phyloP scores from a whole-genome alignment of 2,797 vertebrate species.

The Anomalospiza imberbis region DNA sequence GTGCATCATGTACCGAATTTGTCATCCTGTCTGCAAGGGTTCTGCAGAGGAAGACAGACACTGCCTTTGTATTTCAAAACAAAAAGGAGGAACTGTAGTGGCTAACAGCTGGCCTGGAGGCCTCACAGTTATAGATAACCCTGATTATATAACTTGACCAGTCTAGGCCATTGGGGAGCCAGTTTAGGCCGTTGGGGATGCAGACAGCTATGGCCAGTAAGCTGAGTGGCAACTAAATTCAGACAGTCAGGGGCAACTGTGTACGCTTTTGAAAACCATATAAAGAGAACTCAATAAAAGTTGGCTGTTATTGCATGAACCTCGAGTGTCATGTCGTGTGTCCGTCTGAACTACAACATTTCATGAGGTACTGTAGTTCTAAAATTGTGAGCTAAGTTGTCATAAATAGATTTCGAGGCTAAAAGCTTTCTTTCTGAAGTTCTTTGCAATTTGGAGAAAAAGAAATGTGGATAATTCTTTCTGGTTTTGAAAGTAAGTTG shows the following conservation, averaged over 20 bases:
- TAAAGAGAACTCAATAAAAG: background rate
- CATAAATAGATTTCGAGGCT: background rate
- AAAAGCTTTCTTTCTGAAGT: background rate
- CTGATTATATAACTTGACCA: background rate
- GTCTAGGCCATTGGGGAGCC: background rate
- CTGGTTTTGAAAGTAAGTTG: background rate
- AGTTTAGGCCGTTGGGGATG: background rate
- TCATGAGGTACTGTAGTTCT: background rate
- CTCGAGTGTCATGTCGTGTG: background rate
- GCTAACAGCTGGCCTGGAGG: background rate
- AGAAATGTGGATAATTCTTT: background rate
- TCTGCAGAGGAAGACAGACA: background rate
- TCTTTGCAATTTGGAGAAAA: background rate
- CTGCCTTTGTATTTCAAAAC: background rate
- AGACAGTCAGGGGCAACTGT: background rate
- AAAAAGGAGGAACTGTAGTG: background rate
- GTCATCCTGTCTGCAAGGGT: background rate
- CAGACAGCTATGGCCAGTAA: too few relatives aligned
- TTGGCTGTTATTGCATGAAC: too few relatives aligned
- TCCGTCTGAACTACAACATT: background rate
- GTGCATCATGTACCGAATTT: background rate
- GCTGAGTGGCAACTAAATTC: too few relatives aligned
- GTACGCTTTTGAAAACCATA: background rate
- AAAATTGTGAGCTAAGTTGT: background rate
- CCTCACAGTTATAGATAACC: background rate